A percentile compares a stretch with the other conserved stretches of the same genome.
phyloP scores from a whole-genome alignment of 92 coral and sea anemone genomes.

The Paramuricea clavata region DNA sequence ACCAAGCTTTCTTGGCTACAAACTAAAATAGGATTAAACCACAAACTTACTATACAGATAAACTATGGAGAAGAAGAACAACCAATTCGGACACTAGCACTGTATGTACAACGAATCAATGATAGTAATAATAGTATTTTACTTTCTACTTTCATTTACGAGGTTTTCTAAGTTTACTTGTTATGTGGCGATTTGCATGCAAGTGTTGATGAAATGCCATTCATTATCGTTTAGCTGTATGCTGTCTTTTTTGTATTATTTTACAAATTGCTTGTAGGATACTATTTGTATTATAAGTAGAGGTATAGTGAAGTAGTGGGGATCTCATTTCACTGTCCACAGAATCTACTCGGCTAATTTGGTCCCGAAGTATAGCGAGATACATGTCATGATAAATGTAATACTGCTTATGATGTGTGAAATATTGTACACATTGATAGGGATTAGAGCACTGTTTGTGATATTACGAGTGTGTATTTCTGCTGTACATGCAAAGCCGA shows the following conservation, averaged over 20 bases:
- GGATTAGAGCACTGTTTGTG: background rate
- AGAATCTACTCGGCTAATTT: background rate
- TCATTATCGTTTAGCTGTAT: background rate
- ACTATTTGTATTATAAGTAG: too few relatives aligned
- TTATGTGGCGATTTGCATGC: background rate
- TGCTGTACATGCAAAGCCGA: background rate
- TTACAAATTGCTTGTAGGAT: background rate
- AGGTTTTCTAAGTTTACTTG: background rate
- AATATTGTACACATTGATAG: background rate
- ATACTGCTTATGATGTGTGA: background rate
- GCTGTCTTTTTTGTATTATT: background rate
- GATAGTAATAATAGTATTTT: too few relatives aligned
- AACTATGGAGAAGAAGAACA: background rate
- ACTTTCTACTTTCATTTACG: background rate
- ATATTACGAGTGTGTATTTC: background rate
- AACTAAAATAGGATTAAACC: constrained; percentile 24
- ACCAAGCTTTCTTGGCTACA: constrained; percentile 12
- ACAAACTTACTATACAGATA: constrained; percentile 3
- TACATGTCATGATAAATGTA: background rate
- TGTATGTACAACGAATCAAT: background rate
- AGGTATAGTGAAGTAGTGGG: too few relatives aligned
- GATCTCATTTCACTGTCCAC: background rate
- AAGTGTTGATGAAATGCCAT: background rate
- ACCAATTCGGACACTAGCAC: background rate
- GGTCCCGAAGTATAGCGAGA: background rate